Evolutionary conservation across 2,888 invertebrate species (phyloP).

Genomic region (Drosophila meridiana): DNA sequence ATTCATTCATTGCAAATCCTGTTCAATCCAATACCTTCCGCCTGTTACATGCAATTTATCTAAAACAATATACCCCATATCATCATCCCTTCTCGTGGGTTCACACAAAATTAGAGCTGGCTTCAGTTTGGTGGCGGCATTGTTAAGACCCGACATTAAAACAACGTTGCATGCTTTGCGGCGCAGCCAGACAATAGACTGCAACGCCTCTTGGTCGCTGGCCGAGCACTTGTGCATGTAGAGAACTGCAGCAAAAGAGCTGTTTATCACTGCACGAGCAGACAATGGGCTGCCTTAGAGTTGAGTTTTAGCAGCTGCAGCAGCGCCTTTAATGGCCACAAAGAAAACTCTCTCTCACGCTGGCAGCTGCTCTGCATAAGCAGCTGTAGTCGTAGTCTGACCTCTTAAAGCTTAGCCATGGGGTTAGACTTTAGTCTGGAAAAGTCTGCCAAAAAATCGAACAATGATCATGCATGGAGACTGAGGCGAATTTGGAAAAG

Average conservation of each 20-base stretch:
- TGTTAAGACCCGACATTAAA: conserved; percentile 60
- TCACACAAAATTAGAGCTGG: background rate
- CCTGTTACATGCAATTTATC: background rate
- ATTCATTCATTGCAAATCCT: background rate
- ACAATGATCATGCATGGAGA: conserved; percentile 52
- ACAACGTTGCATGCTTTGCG: conserved; percentile 75
- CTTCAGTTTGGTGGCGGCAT: conserved; percentile 8
- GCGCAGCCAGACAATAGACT: conserved; percentile 59
- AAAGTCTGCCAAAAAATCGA: background rate
- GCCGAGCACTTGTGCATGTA: conserved; percentile 5
- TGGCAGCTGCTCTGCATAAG: conserved; percentile 5
- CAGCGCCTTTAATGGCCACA: conserved; percentile 17
- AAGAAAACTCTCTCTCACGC: conserved; percentile 10
- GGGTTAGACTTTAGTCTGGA: background rate
- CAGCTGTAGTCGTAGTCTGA: conserved; percentile 6
- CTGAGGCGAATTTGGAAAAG: conserved; percentile 37
- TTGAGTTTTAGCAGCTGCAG: conserved; percentile 9
- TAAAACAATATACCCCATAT: background rate
- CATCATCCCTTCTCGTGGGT: background rate
- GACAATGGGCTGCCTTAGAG: conserved; percentile 36
- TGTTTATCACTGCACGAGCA: conserved; percentile 38
- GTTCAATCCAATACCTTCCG: background rate
- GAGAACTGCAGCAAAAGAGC: conserved; percentile 37
- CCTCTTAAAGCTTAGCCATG: background rate
- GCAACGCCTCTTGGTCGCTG: background rate